phyloP scores from a whole-genome alignment of 2,113 vertebrate genomes.

The Centrocercus urophasianus region DNA sequence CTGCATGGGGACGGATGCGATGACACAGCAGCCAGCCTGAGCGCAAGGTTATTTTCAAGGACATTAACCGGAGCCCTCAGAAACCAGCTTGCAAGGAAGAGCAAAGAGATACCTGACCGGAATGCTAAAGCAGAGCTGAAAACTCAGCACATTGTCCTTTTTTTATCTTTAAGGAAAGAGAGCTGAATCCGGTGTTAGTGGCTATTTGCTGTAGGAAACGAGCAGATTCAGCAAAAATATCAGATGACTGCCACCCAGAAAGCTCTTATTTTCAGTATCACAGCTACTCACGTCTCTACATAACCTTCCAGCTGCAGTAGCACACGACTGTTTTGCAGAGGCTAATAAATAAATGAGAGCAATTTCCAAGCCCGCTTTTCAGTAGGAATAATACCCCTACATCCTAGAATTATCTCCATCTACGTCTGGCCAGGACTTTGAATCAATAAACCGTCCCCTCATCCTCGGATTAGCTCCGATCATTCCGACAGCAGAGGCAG shows the following conservation, averaged over 20 bases:
- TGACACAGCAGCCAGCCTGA: not conserved
- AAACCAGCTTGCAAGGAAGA: not conserved
- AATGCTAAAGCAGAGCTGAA: not conserved
- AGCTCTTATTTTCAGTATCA: not conserved
- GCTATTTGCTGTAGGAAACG: not conserved
- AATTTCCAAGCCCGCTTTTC: not conserved
- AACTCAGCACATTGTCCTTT: not conserved
- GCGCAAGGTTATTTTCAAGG: slow-evolving; percentile 56
- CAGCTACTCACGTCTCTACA: not conserved
- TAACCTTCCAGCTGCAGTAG: not conserved
- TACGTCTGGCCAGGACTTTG: not conserved
- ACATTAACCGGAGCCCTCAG: not conserved
- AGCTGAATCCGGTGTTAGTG: not conserved
- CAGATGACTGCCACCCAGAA: not conserved
- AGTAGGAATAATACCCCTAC: not conserved
- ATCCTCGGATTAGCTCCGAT: not conserved
- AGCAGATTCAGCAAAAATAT: not conserved
- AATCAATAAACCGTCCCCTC: slow-evolving; percentile 28
- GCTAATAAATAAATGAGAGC: not conserved
- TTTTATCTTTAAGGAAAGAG: not conserved
- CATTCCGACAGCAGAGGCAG: not conserved
- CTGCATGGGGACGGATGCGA: rapidly evolving
- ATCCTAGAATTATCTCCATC: slow-evolving; percentile 1
- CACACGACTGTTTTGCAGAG: not conserved
- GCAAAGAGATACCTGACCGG: not conserved